These are phyloP conservation scores for Urocyon cinereoargenteus DNA, from an alignment of 2,797 vertebrate species.

Conservation along the genomic window DNA sequence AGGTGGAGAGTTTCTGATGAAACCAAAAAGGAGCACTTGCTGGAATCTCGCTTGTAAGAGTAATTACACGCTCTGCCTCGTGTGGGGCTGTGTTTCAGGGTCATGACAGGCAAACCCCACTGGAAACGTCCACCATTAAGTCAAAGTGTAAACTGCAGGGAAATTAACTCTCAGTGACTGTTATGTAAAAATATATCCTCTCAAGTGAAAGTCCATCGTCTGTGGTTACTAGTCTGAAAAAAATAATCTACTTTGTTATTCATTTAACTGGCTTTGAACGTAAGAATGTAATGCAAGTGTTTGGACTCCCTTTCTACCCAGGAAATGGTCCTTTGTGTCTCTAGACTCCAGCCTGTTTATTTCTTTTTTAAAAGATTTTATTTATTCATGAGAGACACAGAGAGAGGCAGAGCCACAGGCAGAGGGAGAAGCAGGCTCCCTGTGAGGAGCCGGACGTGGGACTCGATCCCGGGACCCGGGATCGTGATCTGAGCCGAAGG, in stretches of 20 bases:
- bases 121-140: conserved; percentile 15
- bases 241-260: not conserved
- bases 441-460: too few relatives aligned
- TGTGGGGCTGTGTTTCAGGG: not conserved
- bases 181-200: conserved; percentile 9
- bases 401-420: too few relatives aligned
- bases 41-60: not conserved
- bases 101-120: not conserved
- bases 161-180: conserved; percentile 10
- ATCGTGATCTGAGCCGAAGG: too few relatives aligned
- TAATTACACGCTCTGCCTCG: not conserved
- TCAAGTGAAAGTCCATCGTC: not conserved
- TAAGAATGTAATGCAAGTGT: not conserved
- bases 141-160: not conserved
- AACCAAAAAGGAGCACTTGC: not conserved
- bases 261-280: not conserved
- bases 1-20: conserved; percentile 10
- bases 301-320: not conserved
- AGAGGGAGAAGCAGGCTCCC: too few relatives aligned
- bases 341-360: not conserved
- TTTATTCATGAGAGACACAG: too few relatives aligned
- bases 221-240: not conserved
- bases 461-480: too few relatives aligned
- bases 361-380: too few relatives aligned
- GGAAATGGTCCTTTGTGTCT: not conserved